A percentile compares a stretch with the other conserved stretches of the same genome.
Evolutionary conservation across 2,113 vertebrate genomes (phyloP).

Genomic region (Tachysurus vachellii): DNA sequence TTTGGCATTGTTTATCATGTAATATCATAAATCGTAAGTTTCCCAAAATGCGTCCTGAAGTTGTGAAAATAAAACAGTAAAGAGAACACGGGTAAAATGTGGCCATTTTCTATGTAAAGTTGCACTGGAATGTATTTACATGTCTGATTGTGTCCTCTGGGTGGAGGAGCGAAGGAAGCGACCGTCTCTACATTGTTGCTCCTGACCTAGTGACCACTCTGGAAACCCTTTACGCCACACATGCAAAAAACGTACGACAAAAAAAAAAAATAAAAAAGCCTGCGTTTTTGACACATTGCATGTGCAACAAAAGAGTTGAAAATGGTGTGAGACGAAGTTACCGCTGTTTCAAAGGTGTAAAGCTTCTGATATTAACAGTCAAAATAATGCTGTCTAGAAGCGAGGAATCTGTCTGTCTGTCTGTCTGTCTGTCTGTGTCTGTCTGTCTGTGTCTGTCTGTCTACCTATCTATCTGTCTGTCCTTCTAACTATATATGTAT

Average conservation of each 20-base stretch:
- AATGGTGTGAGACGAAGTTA: neutral
- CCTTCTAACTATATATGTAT: too few relatives aligned
- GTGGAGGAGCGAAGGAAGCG: neutral
- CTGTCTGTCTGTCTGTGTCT: too few relatives aligned
- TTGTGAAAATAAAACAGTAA: neutral
- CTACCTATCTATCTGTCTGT: too few relatives aligned
- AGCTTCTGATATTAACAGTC: neutral
- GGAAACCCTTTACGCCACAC: neutral
- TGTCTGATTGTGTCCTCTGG: neutral
- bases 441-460: too few relatives aligned
- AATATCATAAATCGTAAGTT: neutral
- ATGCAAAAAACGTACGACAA: neutral
- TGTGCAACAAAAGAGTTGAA: neutral
- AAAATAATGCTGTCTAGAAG: neutral
- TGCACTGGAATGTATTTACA: constrained; percentile 10
- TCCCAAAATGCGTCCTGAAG: neutral
- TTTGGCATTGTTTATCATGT: too few relatives aligned
- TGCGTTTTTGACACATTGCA: neutral
- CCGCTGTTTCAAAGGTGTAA: neutral
- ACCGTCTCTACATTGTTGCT: neutral
- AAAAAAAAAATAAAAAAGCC: neutral
- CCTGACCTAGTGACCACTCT: neutral
- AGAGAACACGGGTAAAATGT: neutral
- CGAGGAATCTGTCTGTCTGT: neutral
- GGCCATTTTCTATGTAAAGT: constrained; percentile 11